A percentile compares a stretch with the other conserved stretches of the same genome.
These are phyloP conservation scores for Syngnathus typhle DNA, from an alignment of 2,113 vertebrate species.

Conservation along the genomic window DNA sequence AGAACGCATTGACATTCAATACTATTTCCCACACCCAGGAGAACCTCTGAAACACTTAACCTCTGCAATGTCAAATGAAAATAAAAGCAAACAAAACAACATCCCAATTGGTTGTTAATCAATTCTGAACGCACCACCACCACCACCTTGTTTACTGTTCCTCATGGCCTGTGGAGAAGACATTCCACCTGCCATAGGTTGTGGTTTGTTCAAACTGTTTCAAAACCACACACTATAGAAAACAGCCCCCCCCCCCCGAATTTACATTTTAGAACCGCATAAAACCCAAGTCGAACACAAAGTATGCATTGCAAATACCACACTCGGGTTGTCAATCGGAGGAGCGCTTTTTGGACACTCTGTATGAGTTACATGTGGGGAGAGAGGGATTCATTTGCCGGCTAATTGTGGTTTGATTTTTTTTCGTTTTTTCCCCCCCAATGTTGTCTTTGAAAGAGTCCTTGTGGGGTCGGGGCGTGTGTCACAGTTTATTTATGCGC, in stretches of 20 bases:
- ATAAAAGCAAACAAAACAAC: slow-evolving; percentile 36
- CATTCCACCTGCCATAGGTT: not conserved
- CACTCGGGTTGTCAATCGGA: slow-evolving; percentile 50
- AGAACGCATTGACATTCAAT: slow-evolving; percentile 34
- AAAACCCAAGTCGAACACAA: slow-evolving; percentile 63
- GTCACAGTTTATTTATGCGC: slow-evolving; percentile 63
- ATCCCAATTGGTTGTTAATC: slow-evolving; percentile 42
- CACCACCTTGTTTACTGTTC: slow-evolving; percentile 49
- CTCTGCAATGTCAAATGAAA: slow-evolving; percentile 44
- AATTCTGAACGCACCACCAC: slow-evolving; percentile 40
- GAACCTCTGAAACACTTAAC: slow-evolving; percentile 68
- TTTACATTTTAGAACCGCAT: slow-evolving; percentile 51
- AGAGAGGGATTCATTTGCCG: slow-evolving; percentile 58
- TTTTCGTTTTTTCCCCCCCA: slow-evolving; percentile 46
- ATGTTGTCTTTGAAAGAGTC: slow-evolving; percentile 67
- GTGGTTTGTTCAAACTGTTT: slow-evolving; percentile 36
- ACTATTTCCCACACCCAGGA: slow-evolving; percentile 59
- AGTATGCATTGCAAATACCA: slow-evolving; percentile 58
- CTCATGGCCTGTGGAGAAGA: slow-evolving; percentile 9
- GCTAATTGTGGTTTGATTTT: slow-evolving; percentile 43
- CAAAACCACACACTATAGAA: slow-evolving; percentile 53
- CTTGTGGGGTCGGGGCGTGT: slow-evolving; percentile 51
- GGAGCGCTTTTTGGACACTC: slow-evolving; percentile 60
- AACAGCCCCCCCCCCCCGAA: slow-evolving; percentile 35
- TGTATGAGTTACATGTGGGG: slow-evolving; percentile 50